Conservation (phyloP, 2,888 invertebrate genomes). For the Malthinus flaveolus region DNA sequence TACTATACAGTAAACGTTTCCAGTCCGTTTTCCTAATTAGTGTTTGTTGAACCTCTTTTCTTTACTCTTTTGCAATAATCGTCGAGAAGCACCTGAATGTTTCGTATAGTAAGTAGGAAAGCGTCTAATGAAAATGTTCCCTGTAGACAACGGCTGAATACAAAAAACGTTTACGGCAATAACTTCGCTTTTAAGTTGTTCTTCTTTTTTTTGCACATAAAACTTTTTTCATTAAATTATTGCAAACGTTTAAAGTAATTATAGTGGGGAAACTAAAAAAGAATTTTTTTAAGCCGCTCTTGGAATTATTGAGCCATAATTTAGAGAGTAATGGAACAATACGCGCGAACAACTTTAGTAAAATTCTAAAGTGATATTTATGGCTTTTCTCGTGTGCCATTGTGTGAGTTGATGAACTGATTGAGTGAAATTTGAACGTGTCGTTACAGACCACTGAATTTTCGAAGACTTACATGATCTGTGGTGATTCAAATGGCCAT, state of each 20-base stretch:
- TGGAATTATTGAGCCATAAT: too few relatives aligned
- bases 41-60: slow-evolving; percentile 32
- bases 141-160: slow-evolving; percentile 25
- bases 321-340: background rate
- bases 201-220: background rate
- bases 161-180: slow-evolving; percentile 24
- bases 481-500: too few relatives aligned
- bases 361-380: background rate
- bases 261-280: too few relatives aligned
- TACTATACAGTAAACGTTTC: slow-evolving; percentile 24
- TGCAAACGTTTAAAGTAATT: too few relatives aligned
- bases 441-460: too few relatives aligned
- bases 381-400: background rate
- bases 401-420: too few relatives aligned
- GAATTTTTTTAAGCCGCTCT: too few relatives aligned
- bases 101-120: slow-evolving; percentile 20
- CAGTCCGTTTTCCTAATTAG: slow-evolving; percentile 30
- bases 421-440: too few relatives aligned
- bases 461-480: too few relatives aligned
- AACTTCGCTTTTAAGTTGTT: slow-evolving; percentile 18
- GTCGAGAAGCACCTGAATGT: slow-evolving; percentile 23
- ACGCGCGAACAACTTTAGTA: background rate
- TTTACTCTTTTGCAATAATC: slow-evolving; percentile 19
- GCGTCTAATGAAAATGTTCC: slow-evolving; percentile 33
- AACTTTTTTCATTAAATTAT: background rate